Percentiles rank a stretch among this genome's conserved stretches.
These are phyloP conservation scores for Cyclargus thomasi DNA, from an alignment of 1,140 invertebrate genomes.

Conservation along the genomic window DNA sequence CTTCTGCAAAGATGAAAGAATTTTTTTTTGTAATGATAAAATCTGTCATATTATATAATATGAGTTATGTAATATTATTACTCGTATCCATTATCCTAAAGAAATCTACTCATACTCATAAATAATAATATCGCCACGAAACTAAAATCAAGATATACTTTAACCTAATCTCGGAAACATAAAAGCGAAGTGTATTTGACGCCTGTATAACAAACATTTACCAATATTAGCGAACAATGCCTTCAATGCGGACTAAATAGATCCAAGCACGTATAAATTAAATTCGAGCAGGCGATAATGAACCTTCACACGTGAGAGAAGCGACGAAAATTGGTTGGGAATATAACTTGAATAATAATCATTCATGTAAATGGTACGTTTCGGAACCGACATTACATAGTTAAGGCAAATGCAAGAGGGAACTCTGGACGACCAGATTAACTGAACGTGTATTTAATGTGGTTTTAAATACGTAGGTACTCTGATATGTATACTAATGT, in stretches of 20 bases:
- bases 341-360: slow-evolving; percentile 52
- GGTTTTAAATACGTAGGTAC: slow-evolving; percentile 37
- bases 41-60: neutral
- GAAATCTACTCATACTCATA: neutral
- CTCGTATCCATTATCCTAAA: neutral
- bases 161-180: slow-evolving; percentile 21
- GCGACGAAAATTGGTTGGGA: slow-evolving; percentile 34
- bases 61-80: neutral
- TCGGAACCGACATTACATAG: slow-evolving; percentile 54
- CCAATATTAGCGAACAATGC: slow-evolving; percentile 31
- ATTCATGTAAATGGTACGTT: slow-evolving; percentile 62
- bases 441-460: slow-evolving; percentile 46
- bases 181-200: slow-evolving; percentile 15
- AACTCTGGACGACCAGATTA: slow-evolving; percentile 54
- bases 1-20: too few species aligned
- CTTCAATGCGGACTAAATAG: slow-evolving; percentile 28
- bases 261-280: slow-evolving; percentile 36
- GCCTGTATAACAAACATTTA: slow-evolving; percentile 3
- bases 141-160: slow-evolving; percentile 21
- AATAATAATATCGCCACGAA: neutral
- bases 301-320: slow-evolving; percentile 30
- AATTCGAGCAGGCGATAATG: slow-evolving; percentile 28
- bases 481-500: slow-evolving; percentile 19
- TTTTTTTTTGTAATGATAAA: neutral
- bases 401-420: slow-evolving; percentile 48